Evolutionary conservation across 2,113 vertebrate genomes (phyloP).

Genomic region (Maccullochella peelii): DNA sequence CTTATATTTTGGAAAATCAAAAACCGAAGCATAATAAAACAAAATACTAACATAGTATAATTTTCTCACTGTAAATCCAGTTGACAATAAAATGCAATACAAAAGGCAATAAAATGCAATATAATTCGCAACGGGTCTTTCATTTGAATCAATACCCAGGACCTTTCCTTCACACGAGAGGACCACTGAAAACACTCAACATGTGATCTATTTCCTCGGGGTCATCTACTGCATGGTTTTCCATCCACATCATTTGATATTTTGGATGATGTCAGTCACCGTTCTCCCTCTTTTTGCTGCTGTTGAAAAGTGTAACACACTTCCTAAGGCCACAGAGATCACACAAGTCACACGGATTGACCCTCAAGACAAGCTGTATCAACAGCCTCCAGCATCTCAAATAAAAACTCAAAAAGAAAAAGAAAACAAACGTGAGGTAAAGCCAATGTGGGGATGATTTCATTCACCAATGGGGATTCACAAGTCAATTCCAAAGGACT

Average conservation of each 20-base stretch:
- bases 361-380: slow-evolving; percentile 63
- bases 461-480: slow-evolving; percentile 57
- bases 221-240: slow-evolving; percentile 55
- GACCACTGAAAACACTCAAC: slow-evolving; percentile 75
- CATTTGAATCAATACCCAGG: slow-evolving; percentile 79
- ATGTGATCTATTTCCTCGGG: slow-evolving; percentile 54
- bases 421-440: slow-evolving; percentile 42
- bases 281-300: slow-evolving; percentile 45
- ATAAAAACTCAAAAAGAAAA: slow-evolving; percentile 37
- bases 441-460: slow-evolving; percentile 57
- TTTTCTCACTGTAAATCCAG: slow-evolving; percentile 89
- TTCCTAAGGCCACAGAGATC: slow-evolving; percentile 47
- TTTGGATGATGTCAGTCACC: slow-evolving; percentile 60
- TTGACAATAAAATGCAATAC: slow-evolving; percentile 85
- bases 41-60: slow-evolving; percentile 92
- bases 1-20: slow-evolving; percentile 89
- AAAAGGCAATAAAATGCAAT: slow-evolving; percentile 85
- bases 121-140: slow-evolving; percentile 80
- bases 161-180: slow-evolving; percentile 74
- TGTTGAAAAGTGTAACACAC: slow-evolving; percentile 48
- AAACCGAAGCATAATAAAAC: slow-evolving; percentile 87
- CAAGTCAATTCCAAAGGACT: slow-evolving; percentile 23
- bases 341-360: slow-evolving; percentile 47
- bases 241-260: slow-evolving; percentile 64
- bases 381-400: slow-evolving; percentile 66